Evolutionary conservation across 2,113 vertebrate genomes (phyloP).

Genomic region (Ptychochromis oligacanthus): DNA sequence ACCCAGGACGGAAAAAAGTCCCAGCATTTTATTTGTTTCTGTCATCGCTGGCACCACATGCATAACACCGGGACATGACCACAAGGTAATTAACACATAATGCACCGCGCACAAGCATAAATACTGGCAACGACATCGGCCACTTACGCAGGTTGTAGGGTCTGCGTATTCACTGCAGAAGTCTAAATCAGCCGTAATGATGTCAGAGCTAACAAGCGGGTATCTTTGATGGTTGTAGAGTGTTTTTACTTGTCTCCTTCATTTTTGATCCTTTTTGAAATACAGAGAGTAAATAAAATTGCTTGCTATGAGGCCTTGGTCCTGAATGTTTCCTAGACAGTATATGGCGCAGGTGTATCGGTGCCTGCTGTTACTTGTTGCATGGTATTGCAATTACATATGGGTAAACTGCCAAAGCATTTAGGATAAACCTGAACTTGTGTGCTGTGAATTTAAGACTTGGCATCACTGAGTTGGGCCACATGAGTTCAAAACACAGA

Average conservation of each 20-base stretch:
- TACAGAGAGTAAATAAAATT: neutral
- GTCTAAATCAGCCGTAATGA: neutral
- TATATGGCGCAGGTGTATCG: neutral
- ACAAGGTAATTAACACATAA: no score
- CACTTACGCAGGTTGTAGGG: no score
- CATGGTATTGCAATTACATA: neutral
- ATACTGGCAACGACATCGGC: no score
- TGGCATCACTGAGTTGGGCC: neutral
- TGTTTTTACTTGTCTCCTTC: neutral
- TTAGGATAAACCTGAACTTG: neutral
- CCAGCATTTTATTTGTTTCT: no score
- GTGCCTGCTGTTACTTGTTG: neutral
- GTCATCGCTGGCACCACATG: no score
- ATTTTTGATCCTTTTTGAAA: neutral
- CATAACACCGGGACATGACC: no score
- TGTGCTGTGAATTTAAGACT: neutral
- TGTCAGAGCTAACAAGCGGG: neutral
- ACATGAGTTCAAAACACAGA: neutral
- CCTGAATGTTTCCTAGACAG: neutral
- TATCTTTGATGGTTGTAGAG: neutral
- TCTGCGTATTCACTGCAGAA: no score
- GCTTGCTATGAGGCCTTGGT: neutral
- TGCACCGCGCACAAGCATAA: no score
- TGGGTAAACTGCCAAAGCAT: neutral
- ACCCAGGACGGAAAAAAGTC: no score